Evolutionary conservation across 2,888 invertebrate species (phyloP).

Genomic region (Theodoxus fluviatilis): DNA sequence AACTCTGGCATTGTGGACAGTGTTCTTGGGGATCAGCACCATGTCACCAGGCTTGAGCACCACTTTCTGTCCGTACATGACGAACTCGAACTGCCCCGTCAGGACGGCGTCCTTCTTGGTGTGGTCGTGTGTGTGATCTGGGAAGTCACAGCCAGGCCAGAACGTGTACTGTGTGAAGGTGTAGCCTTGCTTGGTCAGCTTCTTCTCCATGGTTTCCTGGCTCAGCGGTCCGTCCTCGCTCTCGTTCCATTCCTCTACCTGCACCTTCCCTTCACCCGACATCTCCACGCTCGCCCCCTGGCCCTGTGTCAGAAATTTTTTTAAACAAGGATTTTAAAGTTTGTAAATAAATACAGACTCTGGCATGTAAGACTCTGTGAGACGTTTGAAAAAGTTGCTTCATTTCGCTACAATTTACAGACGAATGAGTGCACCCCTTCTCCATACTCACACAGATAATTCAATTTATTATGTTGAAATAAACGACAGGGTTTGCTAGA

Average conservation of each 20-base stretch:
- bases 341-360: no score
- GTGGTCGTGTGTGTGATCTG: constrained; percentile 54
- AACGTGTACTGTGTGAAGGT: constrained; percentile 48
- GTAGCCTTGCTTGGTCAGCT: constrained; percentile 51
- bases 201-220: constrained; percentile 48
- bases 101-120: constrained; percentile 58
- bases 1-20: constrained; percentile 55
- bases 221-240: constrained; percentile 46
- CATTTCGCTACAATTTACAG: no score
- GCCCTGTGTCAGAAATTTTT: no score
- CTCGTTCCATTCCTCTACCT: constrained; percentile 53
- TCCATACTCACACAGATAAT: no score
- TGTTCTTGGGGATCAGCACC: constrained; percentile 53
- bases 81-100: constrained; percentile 50
- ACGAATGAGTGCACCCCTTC: no score
- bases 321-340: no score
- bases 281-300: no score
- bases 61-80: constrained; percentile 54
- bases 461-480: no score
- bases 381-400: no score
- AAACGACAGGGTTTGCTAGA: no score
- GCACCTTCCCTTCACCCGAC: no score
- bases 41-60: constrained; percentile 57
- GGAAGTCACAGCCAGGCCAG: constrained; percentile 53
- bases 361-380: no score